Evolutionary conservation across 2,113 vertebrate species (phyloP).

Genomic region (Progne subis): DNA sequence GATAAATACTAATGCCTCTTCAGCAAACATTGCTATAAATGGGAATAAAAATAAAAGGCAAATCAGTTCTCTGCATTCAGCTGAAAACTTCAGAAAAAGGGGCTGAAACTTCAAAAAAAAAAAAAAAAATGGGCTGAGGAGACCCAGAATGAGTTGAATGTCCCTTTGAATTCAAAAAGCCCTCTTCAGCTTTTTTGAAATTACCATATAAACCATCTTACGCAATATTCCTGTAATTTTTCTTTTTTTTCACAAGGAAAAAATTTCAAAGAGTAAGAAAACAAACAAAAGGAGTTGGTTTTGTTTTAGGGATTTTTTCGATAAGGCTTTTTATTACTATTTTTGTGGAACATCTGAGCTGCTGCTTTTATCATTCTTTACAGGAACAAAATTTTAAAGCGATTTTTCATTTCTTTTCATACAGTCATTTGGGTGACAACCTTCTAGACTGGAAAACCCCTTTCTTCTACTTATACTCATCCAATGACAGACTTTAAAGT

Average conservation of each 20-base stretch:
- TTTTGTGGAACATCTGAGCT: background rate
- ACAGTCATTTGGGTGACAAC: background rate
- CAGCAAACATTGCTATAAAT: background rate
- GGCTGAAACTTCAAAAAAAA: background rate
- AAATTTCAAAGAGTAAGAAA: background rate
- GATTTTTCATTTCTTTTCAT: background rate
- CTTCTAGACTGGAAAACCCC: background rate
- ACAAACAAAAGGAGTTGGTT: background rate
- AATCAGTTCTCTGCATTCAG: background rate
- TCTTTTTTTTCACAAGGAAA: background rate
- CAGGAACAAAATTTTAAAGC: background rate
- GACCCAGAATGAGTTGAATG: background rate
- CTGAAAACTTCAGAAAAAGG: background rate
- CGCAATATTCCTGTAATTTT: background rate
- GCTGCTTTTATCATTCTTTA: background rate
- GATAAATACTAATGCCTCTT: slow-evolving; percentile 31
- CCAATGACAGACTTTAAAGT: background rate
- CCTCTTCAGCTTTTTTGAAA: background rate
- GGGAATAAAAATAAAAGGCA: background rate
- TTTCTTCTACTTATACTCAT: background rate
- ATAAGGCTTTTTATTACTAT: background rate
- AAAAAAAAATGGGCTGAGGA: background rate
- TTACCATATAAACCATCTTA: background rate
- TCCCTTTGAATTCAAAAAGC: background rate
- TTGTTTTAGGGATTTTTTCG: background rate